Percentiles rank a stretch among this genome's conserved stretches.
Conservation (phyloP, 2,113 vertebrate species). For the Astur gentilis region DNA sequence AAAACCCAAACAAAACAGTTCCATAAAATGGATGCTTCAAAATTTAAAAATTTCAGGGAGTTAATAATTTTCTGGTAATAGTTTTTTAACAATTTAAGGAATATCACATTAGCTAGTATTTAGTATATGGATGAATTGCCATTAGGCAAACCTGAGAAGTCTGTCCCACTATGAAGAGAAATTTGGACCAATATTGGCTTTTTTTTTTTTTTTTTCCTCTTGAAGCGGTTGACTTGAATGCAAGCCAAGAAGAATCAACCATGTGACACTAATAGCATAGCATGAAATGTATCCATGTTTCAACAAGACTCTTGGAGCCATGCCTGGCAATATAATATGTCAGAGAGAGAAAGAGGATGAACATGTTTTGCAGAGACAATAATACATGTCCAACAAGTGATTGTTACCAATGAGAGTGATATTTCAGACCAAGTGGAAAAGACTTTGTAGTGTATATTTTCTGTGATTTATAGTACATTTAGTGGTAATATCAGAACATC, state of each 20-base stretch:
- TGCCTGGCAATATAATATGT: neutral
- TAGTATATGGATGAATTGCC: neutral
- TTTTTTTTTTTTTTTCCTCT: neutral
- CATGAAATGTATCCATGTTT: slow-evolving; percentile 23
- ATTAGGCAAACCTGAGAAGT: neutral
- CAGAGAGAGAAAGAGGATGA: neutral
- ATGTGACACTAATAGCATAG: neutral
- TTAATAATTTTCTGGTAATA: neutral
- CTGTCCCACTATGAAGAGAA: neutral
- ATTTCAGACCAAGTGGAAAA: neutral
- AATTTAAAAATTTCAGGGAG: neutral
- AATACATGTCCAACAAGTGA: neutral
- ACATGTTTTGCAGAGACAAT: neutral
- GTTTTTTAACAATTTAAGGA: neutral
- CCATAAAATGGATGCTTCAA: neutral
- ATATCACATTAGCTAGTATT: neutral
- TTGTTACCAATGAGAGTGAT: neutral
- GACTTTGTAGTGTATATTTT: neutral
- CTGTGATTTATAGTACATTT: neutral
- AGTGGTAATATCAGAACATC: neutral
- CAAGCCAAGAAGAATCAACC: slow-evolving; percentile 7
- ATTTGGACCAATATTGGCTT: neutral
- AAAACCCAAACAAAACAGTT: neutral
- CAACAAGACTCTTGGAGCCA: slow-evolving; percentile 15
- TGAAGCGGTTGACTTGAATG: neutral